A percentile compares a stretch with the other conserved stretches of the same genome.
These are phyloP conservation scores for Tylochromis polylepis DNA, from an alignment of 2,113 vertebrate genomes.

Conservation along the genomic window DNA sequence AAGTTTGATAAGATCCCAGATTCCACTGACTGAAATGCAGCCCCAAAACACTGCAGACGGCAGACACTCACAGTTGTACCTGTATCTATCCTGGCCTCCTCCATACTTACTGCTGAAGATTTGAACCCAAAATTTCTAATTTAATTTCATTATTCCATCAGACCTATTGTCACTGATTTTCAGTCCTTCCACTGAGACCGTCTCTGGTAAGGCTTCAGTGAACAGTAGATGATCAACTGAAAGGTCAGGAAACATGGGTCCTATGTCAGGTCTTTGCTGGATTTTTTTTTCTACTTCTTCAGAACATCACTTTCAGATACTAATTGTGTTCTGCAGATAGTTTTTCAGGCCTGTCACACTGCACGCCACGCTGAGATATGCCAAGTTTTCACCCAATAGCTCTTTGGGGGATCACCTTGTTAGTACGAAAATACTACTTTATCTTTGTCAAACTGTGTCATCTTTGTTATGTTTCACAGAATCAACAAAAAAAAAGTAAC, in stretches of 20 bases:
- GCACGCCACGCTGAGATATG: background rate
- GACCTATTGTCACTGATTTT: no score
- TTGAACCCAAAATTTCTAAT: background rate
- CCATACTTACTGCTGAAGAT: background rate
- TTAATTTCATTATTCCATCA: background rate
- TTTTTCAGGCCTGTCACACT: background rate
- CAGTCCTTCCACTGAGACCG: no score
- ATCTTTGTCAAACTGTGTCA: background rate
- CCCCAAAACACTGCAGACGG: background rate
- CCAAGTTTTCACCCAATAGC: background rate
- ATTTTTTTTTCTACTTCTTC: background rate
- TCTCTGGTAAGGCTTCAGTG: rapidly evolving
- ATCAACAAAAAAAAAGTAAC: background rate
- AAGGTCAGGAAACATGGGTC: background rate
- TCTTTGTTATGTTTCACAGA: background rate
- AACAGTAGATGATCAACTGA: background rate
- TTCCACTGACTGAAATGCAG: background rate
- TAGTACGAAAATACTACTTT: background rate
- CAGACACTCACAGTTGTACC: background rate
- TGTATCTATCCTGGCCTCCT: background rate
- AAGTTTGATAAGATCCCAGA: background rate
- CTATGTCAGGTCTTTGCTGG: background rate
- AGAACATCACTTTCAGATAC: background rate
- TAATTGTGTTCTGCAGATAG: background rate
- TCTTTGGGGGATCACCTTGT: background rate